phyloP scores from a whole-genome alignment of 2,888 invertebrate genomes.

The Caenorhabditis imperialis region DNA sequence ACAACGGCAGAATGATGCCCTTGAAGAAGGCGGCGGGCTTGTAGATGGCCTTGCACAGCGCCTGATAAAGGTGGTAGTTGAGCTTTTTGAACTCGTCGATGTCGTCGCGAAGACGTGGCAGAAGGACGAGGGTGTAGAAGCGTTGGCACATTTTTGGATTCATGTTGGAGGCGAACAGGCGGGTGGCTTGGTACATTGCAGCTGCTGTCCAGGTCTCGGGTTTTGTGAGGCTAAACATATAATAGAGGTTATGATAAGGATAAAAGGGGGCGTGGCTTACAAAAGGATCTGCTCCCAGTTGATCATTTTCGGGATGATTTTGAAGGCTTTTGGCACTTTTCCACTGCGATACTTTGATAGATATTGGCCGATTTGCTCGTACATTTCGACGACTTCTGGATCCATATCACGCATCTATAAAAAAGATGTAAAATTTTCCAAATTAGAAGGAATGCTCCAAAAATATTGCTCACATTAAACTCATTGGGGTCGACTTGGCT shows the following conservation, averaged over 20 bases:
- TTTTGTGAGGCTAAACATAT: slow-evolving; percentile 81
- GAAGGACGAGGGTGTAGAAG: slow-evolving; percentile 91
- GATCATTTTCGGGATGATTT: slow-evolving; percentile 89
- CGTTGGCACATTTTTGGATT: slow-evolving; percentile 96
- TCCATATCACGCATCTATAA: slow-evolving; percentile 82
- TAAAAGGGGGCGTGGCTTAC: slow-evolving; percentile 41
- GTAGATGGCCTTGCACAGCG: slow-evolving; percentile 91
- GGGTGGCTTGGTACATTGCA: slow-evolving; percentile 94
- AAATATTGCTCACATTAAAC: slow-evolving; percentile 61
- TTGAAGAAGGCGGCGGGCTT: slow-evolving; percentile 99
- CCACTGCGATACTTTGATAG: slow-evolving; percentile 91
- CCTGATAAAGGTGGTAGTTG: slow-evolving; percentile 96
- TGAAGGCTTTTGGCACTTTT: slow-evolving; percentile 97
- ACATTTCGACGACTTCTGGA: slow-evolving; percentile 87
- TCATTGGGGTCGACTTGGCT: slow-evolving; percentile 61
- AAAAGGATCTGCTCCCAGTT: slow-evolving; percentile 79
- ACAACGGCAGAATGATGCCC: slow-evolving; percentile 84
- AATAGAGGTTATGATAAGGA: not conserved
- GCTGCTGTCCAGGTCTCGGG: slow-evolving; percentile 98
- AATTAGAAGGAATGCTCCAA: too few relatives aligned
- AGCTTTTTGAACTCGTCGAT: slow-evolving; percentile 93
- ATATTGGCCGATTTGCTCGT: slow-evolving; percentile 90
- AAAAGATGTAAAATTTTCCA: not conserved
- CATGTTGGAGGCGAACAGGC: slow-evolving; percentile 96
- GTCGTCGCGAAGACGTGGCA: slow-evolving; percentile 93